Evolutionary conservation across 2,113 vertebrate genomes (phyloP), one percentile per base, ranked within the genome.

Genomic region (Coturnix japonica): DNA sequence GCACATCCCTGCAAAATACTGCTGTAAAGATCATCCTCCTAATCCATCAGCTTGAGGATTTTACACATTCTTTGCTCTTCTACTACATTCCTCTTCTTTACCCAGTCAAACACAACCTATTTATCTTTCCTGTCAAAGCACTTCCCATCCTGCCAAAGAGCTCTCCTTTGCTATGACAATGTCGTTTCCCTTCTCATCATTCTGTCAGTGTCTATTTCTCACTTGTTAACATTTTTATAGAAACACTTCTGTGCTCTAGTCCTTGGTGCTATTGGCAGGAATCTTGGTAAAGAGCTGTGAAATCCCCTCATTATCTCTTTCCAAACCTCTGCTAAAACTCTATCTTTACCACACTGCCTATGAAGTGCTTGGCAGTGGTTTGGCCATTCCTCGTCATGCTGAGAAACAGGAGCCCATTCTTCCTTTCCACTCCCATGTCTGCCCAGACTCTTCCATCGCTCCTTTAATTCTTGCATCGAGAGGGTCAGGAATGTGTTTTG

Each of bases 131-230:
- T 91, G 86, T 89, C 89, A 94, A 90, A 51, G 41, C 81, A 74
- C 63, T 87, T 93, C 72, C 83, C 87, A 91, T 69, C 37, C 84
- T 93, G 78, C 75, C 63, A 44, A 85, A 79, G 71, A 94, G 37
- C 63, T 96, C 67, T 92, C 46, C 86, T 93, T 91, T 85, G 53
- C 90, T 93, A 71, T 91, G 89, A 92, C 71, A 94, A 5, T 95
- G 84, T 95, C 4, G 0, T 92, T 82, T 93, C 81, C 60, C 60
- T 81, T 84, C 80, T 95, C 74, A 63, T 89, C 81, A 77, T 87
- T 79, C 78, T 92, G 84, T 76, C 91, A 92, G 67, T 90, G 81
- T 85, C 71, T 81, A 63, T 81, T 88, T 91, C 83, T 94, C 66
- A 86, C 74, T 84, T 81, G 70, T 84, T 91, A 94, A 84, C 71